Evolutionary conservation across 2,797 vertebrate species (phyloP).

Genomic region (Naso thynnoides): DNA sequence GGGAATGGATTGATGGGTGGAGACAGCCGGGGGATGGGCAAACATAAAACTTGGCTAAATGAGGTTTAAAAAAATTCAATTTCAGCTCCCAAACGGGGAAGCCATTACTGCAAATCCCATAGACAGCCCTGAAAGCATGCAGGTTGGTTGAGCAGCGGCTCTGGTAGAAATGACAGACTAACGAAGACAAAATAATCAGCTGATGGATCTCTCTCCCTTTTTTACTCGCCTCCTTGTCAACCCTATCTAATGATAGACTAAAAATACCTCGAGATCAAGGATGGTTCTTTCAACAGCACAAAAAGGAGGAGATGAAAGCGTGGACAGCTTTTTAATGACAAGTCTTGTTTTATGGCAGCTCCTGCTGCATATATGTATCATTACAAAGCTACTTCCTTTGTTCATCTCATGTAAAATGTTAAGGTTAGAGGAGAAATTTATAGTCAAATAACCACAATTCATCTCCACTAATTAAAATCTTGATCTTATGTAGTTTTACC

Average conservation of each 20-base stretch:
- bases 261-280: conserved; percentile 66
- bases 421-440: neutral
- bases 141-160: conserved; percentile 35
- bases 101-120: conserved; percentile 58
- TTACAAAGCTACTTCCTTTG: conserved; percentile 11
- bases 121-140: conserved; percentile 25
- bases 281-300: conserved; percentile 41
- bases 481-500: conserved; percentile 1
- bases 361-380: conserved; percentile 18
- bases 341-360: conserved; percentile 20
- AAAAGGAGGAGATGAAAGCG: conserved; percentile 52
- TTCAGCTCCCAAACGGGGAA: conserved; percentile 38
- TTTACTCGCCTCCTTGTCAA: conserved; percentile 33
- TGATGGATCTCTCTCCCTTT: conserved; percentile 45
- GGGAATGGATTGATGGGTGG: conserved; percentile 65
- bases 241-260: conserved; percentile 58
- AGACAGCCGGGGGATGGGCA: conserved; percentile 22
- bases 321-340: conserved; percentile 30
- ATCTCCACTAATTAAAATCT: neutral
- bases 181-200: conserved; percentile 73
- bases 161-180: conserved; percentile 60
- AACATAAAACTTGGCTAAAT: conserved; percentile 65
- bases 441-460: neutral
- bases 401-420: conserved; percentile 2
- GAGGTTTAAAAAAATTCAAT: conserved; percentile 70